These are phyloP conservation scores for Mastomys coucha DNA, from an alignment of 2,113 vertebrate species.

Conservation along the genomic window DNA sequence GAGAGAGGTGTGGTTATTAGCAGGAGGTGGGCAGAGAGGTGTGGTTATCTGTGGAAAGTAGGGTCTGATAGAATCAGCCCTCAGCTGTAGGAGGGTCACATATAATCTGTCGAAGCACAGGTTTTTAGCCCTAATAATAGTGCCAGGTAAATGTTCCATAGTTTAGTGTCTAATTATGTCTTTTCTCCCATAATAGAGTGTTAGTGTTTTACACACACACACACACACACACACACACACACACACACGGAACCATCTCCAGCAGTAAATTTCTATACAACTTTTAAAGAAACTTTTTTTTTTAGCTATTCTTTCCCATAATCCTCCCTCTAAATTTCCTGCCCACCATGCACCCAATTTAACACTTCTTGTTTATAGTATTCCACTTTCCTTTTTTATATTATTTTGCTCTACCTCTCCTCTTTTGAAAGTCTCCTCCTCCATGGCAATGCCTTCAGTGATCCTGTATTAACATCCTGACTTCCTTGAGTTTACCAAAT, in stretches of 20 bases:
- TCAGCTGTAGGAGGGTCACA: too few relatives aligned
- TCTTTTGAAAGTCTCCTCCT: background rate
- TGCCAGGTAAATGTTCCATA: background rate
- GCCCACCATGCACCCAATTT: background rate
- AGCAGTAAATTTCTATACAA: background rate
- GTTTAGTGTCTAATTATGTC: background rate
- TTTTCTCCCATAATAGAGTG: background rate
- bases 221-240: too few relatives aligned
- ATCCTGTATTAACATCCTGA: background rate
- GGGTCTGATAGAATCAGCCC: too few relatives aligned
- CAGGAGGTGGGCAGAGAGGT: too few relatives aligned
- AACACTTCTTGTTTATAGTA: background rate
- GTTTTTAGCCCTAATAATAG: background rate
- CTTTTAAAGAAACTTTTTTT: background rate
- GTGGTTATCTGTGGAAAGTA: too few relatives aligned
- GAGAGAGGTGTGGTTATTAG: too few relatives aligned
- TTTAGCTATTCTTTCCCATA: background rate
- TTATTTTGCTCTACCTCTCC: background rate
- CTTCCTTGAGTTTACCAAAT: background rate
- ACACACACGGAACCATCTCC: background rate
- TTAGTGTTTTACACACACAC: too few relatives aligned
- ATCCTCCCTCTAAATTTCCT: background rate
- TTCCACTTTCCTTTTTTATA: background rate
- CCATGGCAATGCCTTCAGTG: too few relatives aligned
- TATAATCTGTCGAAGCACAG: background rate